These are phyloP conservation scores for Capitella teleta DNA, from an alignment of 1,140 invertebrate genomes.

Conservation along the genomic window DNA sequence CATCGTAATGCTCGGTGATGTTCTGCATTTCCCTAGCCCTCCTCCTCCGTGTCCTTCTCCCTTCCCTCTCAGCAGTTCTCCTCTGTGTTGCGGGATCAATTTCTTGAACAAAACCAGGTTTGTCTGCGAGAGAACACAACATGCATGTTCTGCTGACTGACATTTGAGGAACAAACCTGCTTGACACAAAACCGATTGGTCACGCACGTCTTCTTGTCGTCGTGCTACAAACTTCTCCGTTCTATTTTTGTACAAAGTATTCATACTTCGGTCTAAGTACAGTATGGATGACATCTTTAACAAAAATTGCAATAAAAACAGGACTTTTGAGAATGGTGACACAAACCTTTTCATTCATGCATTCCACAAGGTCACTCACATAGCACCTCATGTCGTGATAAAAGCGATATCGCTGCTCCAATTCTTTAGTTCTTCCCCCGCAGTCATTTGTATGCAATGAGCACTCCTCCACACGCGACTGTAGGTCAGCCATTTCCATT, in stretches of 20 bases:
- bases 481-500: conserved; percentile 28
- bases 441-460: conserved; percentile 51
- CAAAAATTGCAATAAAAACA: background rate
- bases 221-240: conserved; percentile 63
- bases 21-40: conserved; percentile 53
- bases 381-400: conserved; percentile 93
- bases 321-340: too few species aligned
- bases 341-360: conserved; percentile 62
- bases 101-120: background rate
- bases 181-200: conserved; percentile 83
- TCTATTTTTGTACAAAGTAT: background rate
- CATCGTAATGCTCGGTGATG: conserved; percentile 67
- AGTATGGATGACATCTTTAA: background rate
- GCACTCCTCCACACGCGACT: conserved; percentile 45
- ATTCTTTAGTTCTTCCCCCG: conserved; percentile 53
- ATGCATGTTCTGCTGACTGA: background rate
- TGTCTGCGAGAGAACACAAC: background rate
- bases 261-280: background rate
- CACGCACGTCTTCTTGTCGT: conserved; percentile 75
- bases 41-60: conserved; percentile 60
- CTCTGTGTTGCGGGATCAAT: conserved; percentile 59
- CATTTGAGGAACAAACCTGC: conserved; percentile 30
- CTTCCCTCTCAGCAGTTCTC: conserved; percentile 78
- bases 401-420: conserved; percentile 70
- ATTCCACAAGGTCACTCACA: conserved; percentile 91